A percentile compares a stretch with the other conserved stretches of the same genome.
Evolutionary conservation across 2,888 invertebrate species (phyloP).

Genomic region (Acleris cristana): DNA sequence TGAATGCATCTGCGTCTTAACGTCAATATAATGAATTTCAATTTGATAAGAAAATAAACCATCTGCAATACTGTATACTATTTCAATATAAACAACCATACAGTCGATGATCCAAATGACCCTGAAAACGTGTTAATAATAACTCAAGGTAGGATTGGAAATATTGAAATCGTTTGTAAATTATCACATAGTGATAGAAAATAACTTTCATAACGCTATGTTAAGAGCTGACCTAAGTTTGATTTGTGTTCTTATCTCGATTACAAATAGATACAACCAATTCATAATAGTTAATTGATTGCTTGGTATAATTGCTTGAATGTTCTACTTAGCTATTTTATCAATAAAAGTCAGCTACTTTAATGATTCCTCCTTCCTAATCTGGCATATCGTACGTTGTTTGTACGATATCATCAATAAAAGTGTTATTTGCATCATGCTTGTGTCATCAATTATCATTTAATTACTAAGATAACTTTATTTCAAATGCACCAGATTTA

Average conservation of each 20-base stretch:
- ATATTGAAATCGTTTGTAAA: neutral
- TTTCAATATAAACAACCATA: neutral
- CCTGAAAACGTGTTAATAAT: neutral
- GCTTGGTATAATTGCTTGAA: too few species aligned
- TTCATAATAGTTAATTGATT: too few species aligned
- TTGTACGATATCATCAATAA: neutral
- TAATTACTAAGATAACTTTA: neutral
- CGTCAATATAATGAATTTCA: too few species aligned
- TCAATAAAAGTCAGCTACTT: too few species aligned
- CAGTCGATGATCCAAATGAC: neutral
- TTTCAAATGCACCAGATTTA: neutral
- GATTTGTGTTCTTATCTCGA: too few species aligned
- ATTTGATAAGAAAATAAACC: neutral
- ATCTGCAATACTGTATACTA: neutral
- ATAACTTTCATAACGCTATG: too few species aligned
- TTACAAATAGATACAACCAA: too few species aligned
- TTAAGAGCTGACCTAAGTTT: too few species aligned
- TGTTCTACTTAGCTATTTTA: too few species aligned
- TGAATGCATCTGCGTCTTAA: too few species aligned
- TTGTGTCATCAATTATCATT: neutral
- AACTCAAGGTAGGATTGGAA: constrained; percentile 1
- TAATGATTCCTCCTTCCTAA: neutral
- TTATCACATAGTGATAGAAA: neutral
- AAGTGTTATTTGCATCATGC: neutral
- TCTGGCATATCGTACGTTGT: neutral